Percentiles rank a stretch among this genome's conserved stretches.
phyloP scores from a whole-genome alignment of 1,140 invertebrate genomes.

The Leucophenga varia region DNA sequence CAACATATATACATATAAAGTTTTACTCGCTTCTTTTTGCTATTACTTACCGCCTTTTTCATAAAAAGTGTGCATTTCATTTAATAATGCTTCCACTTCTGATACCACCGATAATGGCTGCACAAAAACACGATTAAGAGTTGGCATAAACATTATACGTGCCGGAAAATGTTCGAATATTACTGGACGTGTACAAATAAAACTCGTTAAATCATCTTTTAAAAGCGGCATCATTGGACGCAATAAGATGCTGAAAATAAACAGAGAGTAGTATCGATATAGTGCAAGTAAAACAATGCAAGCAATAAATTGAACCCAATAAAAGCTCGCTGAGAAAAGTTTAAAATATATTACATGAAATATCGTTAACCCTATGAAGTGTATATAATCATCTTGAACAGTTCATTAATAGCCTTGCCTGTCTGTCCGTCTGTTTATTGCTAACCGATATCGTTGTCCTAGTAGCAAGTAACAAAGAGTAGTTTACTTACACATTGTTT shows the following conservation, averaged over 20 bases:
- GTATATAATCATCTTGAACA: too few relatives aligned
- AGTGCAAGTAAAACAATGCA: too few relatives aligned
- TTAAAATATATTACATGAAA: neutral
- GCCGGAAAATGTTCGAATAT: slow-evolving; percentile 32
- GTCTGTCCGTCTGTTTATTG: too few relatives aligned
- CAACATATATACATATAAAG: neutral
- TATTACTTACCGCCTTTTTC: slow-evolving; percentile 50
- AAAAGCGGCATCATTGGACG: slow-evolving; percentile 46
- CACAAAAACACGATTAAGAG: slow-evolving; percentile 62
- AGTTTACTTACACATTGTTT: slow-evolving; percentile 45
- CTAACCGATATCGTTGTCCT: too few relatives aligned
- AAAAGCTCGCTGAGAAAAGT: too few relatives aligned
- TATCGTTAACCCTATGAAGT: neutral
- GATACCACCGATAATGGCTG: slow-evolving; percentile 59
- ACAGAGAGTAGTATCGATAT: neutral
- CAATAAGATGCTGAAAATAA: slow-evolving; percentile 30
- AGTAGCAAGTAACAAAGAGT: too few relatives aligned
- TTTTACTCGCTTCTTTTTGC: neutral
- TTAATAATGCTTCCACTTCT: slow-evolving; percentile 53
- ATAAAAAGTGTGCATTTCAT: slow-evolving; percentile 63
- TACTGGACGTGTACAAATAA: slow-evolving; percentile 36
- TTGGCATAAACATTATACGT: slow-evolving; percentile 29
- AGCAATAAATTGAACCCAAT: too few relatives aligned
- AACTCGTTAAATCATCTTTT: slow-evolving; percentile 36
- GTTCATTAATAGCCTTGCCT: too few relatives aligned